Evolutionary conservation across 2,888 invertebrate genomes (phyloP).

Genomic region (Agrenia bidenticulata): DNA sequence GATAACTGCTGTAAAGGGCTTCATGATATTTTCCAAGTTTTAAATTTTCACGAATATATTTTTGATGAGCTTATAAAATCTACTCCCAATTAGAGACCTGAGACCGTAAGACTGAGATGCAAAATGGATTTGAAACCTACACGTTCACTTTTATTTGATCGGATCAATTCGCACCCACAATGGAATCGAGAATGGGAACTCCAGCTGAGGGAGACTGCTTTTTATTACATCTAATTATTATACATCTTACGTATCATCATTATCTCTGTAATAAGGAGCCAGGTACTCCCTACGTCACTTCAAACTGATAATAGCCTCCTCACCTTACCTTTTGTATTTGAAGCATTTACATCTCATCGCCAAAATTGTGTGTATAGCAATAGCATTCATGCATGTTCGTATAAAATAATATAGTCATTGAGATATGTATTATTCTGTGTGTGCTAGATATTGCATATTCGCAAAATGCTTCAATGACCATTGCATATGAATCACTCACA

Average conservation of each 20-base stretch:
- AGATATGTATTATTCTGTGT: no score
- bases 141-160: conserved; percentile 11
- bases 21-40: conserved; percentile 21
- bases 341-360: neutral
- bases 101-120: neutral
- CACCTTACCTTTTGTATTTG: neutral
- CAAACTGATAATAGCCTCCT: no score
- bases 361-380: neutral
- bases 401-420: no score
- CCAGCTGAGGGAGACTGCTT: conserved; percentile 12
- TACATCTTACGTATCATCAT: neutral
- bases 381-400: no score
- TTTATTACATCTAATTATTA: conserved; percentile 4
- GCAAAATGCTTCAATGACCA: no score
- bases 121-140: conserved; percentile 10
- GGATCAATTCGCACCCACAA: neutral
- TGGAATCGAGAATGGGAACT: conserved; percentile 16
- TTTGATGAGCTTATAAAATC: neutral
- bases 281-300: neutral
- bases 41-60: neutral
- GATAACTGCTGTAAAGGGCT: conserved; percentile 11
- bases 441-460: no score
- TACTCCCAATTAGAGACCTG: no score
- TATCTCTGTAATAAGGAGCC: neutral
- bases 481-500: no score